Evolutionary conservation across 2,888 invertebrate species (phyloP), one percentile per base, ranked within the genome.

Genomic region (Tetranychus truncatus): DNA sequence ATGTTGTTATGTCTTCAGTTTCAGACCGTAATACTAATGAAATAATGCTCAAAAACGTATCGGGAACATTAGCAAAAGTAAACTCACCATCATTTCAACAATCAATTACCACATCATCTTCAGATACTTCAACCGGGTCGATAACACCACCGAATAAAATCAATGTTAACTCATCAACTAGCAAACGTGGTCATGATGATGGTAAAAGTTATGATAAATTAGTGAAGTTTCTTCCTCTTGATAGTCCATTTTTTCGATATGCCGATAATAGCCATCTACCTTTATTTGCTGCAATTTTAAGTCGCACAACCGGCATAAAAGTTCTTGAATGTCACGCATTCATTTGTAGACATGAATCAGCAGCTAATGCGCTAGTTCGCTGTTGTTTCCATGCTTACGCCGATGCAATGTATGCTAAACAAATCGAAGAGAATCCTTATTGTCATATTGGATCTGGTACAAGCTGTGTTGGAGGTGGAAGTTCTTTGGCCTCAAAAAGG

Each of bases 321-420:
- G 77, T 95, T 76, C 87, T 99, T 78, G 99, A 99, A 85, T 97
- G 97, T 85, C 97, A 99, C 85, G 95, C 95, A 78, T 97, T 99
- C 84, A 93, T 99, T 81, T 95, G 95, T 84, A 92, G 94, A 80
- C 88, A 94, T 76, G 93, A 95, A 83, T 91, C 93, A 82, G 96
- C 97, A 72, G 97, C 97, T 78, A 94, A 97, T 84, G 96, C 97
- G 80, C 87, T 99, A 81, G 96, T 96, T 78, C 87, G 94, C 80
- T 95, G 95, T 84, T 95, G 95, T 84, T 96, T 96, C 84, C 95
- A 95, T 85, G 94, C 95, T 74, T 96, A 95, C 84, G 95, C 95
- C 0, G 95, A 95, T 83, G 92, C 92, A 80, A 92, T 92, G 79
- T 94, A 94, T 82, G 94, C 91, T 71, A 89, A 90, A 80, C 89